Evolutionary conservation across 2,797 vertebrate species (phyloP), one percentile per base, ranked within the genome.

Genomic region (Typhlichthys subterraneus): DNA sequence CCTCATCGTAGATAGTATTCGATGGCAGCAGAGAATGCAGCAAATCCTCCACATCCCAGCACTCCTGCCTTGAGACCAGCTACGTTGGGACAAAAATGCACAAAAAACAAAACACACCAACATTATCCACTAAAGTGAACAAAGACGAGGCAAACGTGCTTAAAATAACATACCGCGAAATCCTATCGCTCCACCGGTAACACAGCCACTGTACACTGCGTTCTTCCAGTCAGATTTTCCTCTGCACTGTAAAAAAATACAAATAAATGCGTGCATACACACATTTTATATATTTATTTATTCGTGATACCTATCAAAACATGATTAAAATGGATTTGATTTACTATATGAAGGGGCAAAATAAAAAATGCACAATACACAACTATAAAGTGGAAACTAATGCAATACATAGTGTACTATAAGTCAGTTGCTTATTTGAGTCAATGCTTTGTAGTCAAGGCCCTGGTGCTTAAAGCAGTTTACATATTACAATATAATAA

Each of bases 141-240:
- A n/a, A 56, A 42, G 1, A 45, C 33, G 4, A 1, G 12, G n/a
- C 15, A 33, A 8, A 17, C 2, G 9, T 14, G 38, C 11, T 12
- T 14, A 14, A 13, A 38, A 8, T 13, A 91, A 91, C 94, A 65
- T 80, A 98, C 96, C 97, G 78, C 95, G 91, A 77, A 98, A 96
- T 59, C 97, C 97, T 4, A 99, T 98, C 11, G 93, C 95, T 69
- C 97, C 97, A 63, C 98, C 98, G 0, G 96, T 99, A 53, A 98
- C 92, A 84, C 98, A 99, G 54, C 98, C 98, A 0, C 97, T 97
- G 70, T 97, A 94, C 47, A 98, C 95, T 0, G 95, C 97, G 7
- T 99, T 99, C 90, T 97, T 97, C 97, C 98, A 99, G 83, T 99
- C 97, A 0, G 97, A 95, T 63, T 90, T 93, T 1, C 97, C 97